A percentile compares a stretch with the other conserved stretches of the same genome.
phyloP scores from a whole-genome alignment of 2,888 invertebrate species.

The Hypena proboscidalis region DNA sequence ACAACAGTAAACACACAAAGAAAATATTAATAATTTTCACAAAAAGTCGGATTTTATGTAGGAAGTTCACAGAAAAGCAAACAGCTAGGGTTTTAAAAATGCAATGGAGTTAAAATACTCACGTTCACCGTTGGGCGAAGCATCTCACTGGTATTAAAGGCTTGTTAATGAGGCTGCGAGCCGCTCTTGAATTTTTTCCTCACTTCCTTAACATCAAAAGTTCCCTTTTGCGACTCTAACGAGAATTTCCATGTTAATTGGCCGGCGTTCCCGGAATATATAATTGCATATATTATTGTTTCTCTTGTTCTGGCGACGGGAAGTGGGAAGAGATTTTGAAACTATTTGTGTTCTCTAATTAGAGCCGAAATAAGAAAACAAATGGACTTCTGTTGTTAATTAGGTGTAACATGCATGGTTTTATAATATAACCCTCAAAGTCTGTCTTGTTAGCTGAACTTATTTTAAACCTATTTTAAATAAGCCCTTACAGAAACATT shows the following conservation, averaged over 20 bases:
- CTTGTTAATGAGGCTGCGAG: conserved; percentile 76
- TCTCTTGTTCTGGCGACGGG: conserved; percentile 61
- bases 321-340: conserved; percentile 63
- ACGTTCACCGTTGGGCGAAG: conserved; percentile 56
- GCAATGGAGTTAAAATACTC: conserved; percentile 52
- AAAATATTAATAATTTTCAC: background rate
- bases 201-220: conserved; percentile 80
- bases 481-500: too few species aligned
- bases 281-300: conserved; percentile 82
- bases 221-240: conserved; percentile 78
- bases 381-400: conserved; percentile 54
- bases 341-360: conserved; percentile 69
- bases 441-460: background rate
- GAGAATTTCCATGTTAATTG: conserved; percentile 82
- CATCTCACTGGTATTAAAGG: conserved; percentile 69
- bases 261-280: conserved; percentile 73
- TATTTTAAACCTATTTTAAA: too few species aligned
- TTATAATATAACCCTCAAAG: conserved; percentile 9
- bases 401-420: conserved; percentile 40
- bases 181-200: conserved; percentile 73
- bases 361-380: conserved; percentile 63
- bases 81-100: conserved; percentile 38
- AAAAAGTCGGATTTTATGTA: background rate
- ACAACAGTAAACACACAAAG: background rate
- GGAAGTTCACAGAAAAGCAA: background rate